Percentiles rank a stretch among this genome's conserved stretches.
phyloP scores from a whole-genome alignment of 1,140 invertebrate species.

The Nautilus pompilius region DNA sequence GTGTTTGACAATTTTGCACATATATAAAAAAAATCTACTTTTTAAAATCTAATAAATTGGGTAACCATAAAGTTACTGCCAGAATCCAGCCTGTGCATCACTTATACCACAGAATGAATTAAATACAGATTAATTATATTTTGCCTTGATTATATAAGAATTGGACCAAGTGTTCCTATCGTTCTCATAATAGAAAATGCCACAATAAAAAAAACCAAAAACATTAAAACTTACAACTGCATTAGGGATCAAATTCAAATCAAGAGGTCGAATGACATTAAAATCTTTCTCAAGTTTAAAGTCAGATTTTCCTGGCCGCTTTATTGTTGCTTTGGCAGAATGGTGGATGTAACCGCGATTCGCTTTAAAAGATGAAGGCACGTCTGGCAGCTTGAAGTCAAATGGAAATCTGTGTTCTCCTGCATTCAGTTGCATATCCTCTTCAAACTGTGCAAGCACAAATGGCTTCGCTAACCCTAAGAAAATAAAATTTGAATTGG shows the following conservation, averaged over 20 bases:
- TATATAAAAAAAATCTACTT: no score
- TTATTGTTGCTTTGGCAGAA: conserved; percentile 53
- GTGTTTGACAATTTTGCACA: no score
- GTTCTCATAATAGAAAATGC: no score
- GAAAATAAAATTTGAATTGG: no score
- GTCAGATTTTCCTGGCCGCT: conserved; percentile 46
- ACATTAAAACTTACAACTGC: conserved; percentile 27
- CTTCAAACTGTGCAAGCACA: conserved; percentile 5
- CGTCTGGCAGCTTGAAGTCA: conserved; percentile 53
- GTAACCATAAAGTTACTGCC: no score
- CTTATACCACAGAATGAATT: no score
- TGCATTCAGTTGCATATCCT: conserved; percentile 25
- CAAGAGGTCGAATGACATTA: conserved; percentile 43
- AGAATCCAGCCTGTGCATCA: no score
- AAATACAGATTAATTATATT: no score
- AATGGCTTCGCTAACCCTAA: no score
- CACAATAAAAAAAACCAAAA: not conserved
- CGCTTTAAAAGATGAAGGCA: conserved; percentile 58
- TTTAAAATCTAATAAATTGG: no score
- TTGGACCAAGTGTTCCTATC: no score
- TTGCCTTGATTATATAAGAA: no score
- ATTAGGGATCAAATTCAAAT: conserved; percentile 40
- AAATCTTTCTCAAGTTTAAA: conserved; percentile 40
- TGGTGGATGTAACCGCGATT: conserved; percentile 56
- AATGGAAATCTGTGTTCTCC: conserved; percentile 58